Percentiles rank a stretch among this genome's conserved stretches.
phyloP scores from a whole-genome alignment of 2,888 invertebrate genomes.

The Drosophila lacicola region DNA sequence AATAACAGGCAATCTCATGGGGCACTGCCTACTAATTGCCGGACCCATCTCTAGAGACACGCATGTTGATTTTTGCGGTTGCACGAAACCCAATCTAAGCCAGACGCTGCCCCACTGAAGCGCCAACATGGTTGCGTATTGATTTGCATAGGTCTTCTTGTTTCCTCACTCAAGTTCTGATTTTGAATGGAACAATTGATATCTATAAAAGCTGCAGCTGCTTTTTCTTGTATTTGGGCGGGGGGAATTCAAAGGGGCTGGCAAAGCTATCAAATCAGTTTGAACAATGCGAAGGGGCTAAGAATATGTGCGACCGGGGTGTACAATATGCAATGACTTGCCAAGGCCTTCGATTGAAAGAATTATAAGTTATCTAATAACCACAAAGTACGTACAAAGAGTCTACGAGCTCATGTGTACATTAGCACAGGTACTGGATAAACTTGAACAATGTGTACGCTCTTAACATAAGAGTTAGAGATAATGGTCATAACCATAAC shows the following conservation, averaged over 20 bases:
- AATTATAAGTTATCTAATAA: neutral
- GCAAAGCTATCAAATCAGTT: constrained; percentile 1
- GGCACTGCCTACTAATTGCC: constrained; percentile 50
- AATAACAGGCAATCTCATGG: constrained; percentile 39
- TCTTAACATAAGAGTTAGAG: neutral
- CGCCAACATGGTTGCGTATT: constrained; percentile 3
- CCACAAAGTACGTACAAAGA: neutral
- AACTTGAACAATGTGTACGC: neutral
- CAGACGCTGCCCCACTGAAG: constrained; percentile 1
- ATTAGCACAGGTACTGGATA: neutral
- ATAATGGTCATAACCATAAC: neutral
- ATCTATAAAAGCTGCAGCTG: constrained; percentile 19
- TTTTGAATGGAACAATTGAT: constrained; percentile 23
- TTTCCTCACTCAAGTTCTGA: neutral
- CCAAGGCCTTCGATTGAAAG: neutral
- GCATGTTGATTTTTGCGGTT: constrained; percentile 44
- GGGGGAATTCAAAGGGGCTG: neutral
- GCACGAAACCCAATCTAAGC: constrained; percentile 29
- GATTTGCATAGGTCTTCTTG: constrained; percentile 22
- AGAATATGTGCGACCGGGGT: neutral
- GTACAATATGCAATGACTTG: neutral
- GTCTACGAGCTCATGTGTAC: neutral
- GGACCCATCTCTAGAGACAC: constrained; percentile 25
- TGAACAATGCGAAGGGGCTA: neutral
- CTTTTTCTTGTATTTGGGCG: neutral